Percentiles rank a stretch among this genome's conserved stretches.
Evolutionary conservation across 1,140 invertebrate genomes (phyloP).

Genomic region (Chlorops oryzae): DNA sequence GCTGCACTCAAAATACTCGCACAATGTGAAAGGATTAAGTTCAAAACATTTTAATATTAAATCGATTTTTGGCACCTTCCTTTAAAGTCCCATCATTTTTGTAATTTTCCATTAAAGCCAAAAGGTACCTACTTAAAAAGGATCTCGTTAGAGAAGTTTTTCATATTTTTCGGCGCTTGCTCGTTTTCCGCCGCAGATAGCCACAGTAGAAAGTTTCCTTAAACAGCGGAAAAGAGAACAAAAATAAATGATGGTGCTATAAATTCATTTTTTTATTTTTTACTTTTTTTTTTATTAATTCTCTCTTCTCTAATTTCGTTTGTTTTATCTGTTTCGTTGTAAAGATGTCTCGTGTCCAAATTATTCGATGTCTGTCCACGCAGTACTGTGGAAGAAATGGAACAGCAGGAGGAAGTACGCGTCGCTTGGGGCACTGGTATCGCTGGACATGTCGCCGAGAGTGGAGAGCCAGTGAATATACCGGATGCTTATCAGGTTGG

Average conservation of each 20-base stretch:
- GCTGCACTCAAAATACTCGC: no score
- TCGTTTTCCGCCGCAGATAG: no score
- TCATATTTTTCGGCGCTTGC: no score
- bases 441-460: conserved; percentile 88
- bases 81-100: no score
- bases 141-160: no score
- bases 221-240: not conserved
- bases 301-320: not conserved
- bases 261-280: not conserved
- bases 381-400: conserved; percentile 84
- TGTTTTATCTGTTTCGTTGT: no score
- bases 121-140: no score
- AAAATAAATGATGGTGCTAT: not conserved
- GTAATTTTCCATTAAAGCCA: no score
- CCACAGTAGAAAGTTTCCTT: not conserved
- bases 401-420: conserved; percentile 84
- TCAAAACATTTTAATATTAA: no score
- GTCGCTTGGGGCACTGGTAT: conserved; percentile 89
- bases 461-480: conserved; percentile 88
- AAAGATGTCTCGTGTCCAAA: conserved; percentile 81
- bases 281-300: not conserved
- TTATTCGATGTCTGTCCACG: conserved; percentile 90
- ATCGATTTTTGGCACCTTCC: no score
- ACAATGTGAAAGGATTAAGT: no score
- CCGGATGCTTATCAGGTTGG: conserved; percentile 90